Conservation (phyloP, 2,113 vertebrate species). For the Sebastes fasciatus region DNA sequence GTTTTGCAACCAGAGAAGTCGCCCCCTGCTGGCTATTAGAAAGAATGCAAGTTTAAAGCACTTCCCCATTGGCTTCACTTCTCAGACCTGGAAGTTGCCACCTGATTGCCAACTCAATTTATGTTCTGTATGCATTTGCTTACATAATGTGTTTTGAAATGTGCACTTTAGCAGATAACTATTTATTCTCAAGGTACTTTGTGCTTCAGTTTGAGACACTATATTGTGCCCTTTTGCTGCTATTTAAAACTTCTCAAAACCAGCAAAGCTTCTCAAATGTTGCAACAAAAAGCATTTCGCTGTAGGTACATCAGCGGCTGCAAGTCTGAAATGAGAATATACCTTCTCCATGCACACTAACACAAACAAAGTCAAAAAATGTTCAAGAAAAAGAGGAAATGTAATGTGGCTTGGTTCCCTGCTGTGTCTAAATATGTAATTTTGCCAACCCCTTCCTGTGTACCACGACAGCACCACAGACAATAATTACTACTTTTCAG, state of each 20-base stretch:
- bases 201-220: neutral
- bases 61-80: no score
- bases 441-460: constrained; percentile 53
- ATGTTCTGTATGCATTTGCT: neutral
- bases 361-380: constrained; percentile 5
- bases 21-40: no score
- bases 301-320: neutral
- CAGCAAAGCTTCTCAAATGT: neutral
- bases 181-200: neutral
- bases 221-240: neutral
- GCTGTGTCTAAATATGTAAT: constrained; percentile 55
- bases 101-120: neutral
- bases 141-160: neutral
- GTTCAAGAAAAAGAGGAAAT: constrained; percentile 13
- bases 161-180: neutral
- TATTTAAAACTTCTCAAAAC: neutral
- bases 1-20: no score
- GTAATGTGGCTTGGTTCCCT: constrained; percentile 9
- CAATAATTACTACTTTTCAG: constrained; percentile 65
- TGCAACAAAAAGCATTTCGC: neutral
- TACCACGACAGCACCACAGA: constrained; percentile 32
- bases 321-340: neutral
- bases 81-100: no score
- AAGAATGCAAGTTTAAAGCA: no score
- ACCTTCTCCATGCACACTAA: neutral